These are phyloP conservation scores for Goniozus legneri DNA, from an alignment of 1,140 invertebrate species.

Conservation along the genomic window DNA sequence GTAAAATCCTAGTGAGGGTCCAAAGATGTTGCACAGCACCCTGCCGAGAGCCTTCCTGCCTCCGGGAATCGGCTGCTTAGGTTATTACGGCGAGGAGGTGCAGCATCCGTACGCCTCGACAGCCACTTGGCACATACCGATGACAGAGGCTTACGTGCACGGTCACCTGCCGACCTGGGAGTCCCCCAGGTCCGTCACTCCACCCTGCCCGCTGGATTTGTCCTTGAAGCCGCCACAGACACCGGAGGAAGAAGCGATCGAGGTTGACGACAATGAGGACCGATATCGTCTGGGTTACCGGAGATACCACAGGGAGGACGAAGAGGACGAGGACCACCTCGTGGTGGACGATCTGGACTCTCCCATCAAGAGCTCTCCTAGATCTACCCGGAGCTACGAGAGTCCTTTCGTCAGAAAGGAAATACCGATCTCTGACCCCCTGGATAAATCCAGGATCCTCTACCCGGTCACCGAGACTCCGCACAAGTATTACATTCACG, in stretches of 20 bases:
- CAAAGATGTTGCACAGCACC: constrained; percentile 45
- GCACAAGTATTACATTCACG: constrained; percentile 25
- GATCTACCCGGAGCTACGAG: constrained; percentile 22
- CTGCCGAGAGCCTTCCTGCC: constrained; percentile 44
- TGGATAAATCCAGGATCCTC: background rate
- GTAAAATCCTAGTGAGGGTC: background rate
- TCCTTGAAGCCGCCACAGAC: constrained; percentile 45
- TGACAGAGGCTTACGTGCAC: constrained; percentile 26
- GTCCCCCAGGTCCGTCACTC: constrained; percentile 16
- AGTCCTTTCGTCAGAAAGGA: constrained; percentile 18
- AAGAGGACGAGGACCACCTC: constrained; percentile 11
- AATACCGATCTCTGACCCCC: background rate
- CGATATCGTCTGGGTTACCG: constrained; percentile 13
- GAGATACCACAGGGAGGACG: constrained; percentile 2
- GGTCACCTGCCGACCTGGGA: constrained; percentile 24
- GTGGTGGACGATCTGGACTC: constrained; percentile 19
- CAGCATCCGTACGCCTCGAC: constrained; percentile 25
- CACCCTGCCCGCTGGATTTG: constrained; percentile 49
- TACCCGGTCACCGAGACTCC: constrained; percentile 13
- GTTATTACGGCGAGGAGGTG: constrained; percentile 40
- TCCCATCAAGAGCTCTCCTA: constrained; percentile 9
- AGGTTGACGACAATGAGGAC: constrained; percentile 43
- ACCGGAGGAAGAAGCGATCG: constrained; percentile 34
- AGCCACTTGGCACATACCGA: constrained; percentile 26
- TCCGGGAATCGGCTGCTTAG: constrained; percentile 40